Conservation (phyloP, 2,888 invertebrate species). For the Aradus depressus region DNA sequence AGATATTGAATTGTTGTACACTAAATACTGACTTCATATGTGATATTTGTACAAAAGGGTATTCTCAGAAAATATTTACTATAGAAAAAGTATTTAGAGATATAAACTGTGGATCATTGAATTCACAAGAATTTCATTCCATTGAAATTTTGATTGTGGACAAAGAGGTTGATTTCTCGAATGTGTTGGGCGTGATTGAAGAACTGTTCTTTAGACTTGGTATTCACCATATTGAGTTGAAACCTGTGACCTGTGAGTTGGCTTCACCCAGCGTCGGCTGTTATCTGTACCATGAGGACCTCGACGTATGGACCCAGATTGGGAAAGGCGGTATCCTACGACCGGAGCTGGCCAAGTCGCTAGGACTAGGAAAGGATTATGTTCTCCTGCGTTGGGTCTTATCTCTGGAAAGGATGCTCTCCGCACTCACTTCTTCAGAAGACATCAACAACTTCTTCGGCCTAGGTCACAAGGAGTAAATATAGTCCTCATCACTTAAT, state of each 20-base stretch:
- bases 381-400: neutral
- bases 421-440: no score
- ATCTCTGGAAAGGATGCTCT: conserved; percentile 2
- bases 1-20: neutral
- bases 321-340: conserved; percentile 3
- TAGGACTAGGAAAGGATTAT: neutral
- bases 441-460: no score
- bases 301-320: conserved; percentile 3
- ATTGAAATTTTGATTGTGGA: conserved; percentile 3
- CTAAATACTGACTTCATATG: neutral
- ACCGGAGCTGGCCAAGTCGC: conserved; percentile 1
- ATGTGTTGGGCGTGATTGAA: neutral
- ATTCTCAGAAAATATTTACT: neutral
- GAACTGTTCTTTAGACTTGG: conserved; percentile 3
- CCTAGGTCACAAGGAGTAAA: no score
- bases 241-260: neutral
- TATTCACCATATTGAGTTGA: neutral
- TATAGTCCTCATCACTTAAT: no score
- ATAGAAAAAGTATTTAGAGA: conserved; percentile 7
- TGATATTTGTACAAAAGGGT: neutral
- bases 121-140: conserved; percentile 4
- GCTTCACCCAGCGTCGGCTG: conserved; percentile 1
- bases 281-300: conserved; percentile 5
- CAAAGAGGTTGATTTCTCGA: conserved; percentile 1
- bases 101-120: neutral